Base-by-base conservation (phyloP, 1,140 invertebrate genomes). In the Euborellia annulipes region DNA sequence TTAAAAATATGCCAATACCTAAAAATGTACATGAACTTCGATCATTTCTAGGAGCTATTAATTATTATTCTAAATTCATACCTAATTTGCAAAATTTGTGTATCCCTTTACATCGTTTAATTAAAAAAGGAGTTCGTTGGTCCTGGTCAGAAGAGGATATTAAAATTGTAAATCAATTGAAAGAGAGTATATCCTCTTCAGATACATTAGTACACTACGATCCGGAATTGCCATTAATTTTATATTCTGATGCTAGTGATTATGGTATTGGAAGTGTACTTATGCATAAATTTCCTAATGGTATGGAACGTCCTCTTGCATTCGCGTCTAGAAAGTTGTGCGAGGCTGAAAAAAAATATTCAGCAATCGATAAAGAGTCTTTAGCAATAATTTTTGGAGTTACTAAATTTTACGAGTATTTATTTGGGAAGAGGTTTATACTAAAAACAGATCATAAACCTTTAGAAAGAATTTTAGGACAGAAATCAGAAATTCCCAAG, bases 311-410 rank as follows among this genome's bases (percentile, higher is more conserved):
- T 46, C 62, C 64, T 17, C 62, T 73, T 41, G 55, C 59, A 3
- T 68, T 55, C 56, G 62, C 58, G 7, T 71, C 68, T 8, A 50
- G 62, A 39, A 57, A 58, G 1, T 52, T 73, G 23, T 55, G 52
- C 13, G 27, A 52, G 21, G 52, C 64, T 3, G 63, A 73, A 51
- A 50, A 57, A 51, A 69, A 64, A 43, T 70, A 73, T 41, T 48
- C 61, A 4, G 63, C 66, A 48, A 64, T 70, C 19, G 66, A 77
- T 30, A 69, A 63, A 51, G 70, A 78, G 58, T 65, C 63, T 7
- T 50, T 69, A 14, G 61, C 63, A 2, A 62, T 75, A 8, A 47
- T 72, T 2, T 73, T 59, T 54, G 65, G 61, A 3, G 58, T 75
- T 3, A 60, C 61, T 45, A 66, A 66, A 53, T 75, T 73, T 54